Evolutionary conservation across 2,888 invertebrate species (phyloP), one percentile per base, ranked within the genome.

Genomic region (Lottia scabra): DNA sequence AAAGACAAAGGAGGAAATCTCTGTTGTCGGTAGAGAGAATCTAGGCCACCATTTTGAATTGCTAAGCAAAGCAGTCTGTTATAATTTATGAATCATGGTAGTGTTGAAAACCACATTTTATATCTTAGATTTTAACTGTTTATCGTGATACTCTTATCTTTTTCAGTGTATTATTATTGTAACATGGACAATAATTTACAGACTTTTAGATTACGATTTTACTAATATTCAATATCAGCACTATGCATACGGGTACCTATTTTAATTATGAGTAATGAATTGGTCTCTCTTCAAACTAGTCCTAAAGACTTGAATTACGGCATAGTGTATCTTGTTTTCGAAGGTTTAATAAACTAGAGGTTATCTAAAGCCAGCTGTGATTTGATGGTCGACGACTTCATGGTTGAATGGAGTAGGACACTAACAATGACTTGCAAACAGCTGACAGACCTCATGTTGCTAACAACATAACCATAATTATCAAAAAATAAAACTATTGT

Each of bases 11-110:
- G 16, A 4, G 13, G 63, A 63, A 63, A 63, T 63, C 65, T 23
- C 23, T 26, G 44, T 13, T 44, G 13, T 38, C 38, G 19, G 38
- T 43, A n/a, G n/a, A 65, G 38, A 23, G 56, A 56, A 62, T 26
- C 23, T 46, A 64, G 56, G 45, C 71, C 71, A 63, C 71, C 71
- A 71, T 71, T 67, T 71, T 71, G 71, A 71, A 71, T 71, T 56
- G 68, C 68, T 68, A 27, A 68, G 68, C 56, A 38, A 68, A 62
- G 68, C 38, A 56, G 62, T 43, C 38, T 44, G 44, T 23, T 48
- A 71, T 71, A 71, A 71, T 71, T 71, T 71, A 71, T 71, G 71
- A 68, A 68, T 68, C 56, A 68, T 56, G 56, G 56, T 27, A 56
- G 68, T 56, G 56, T 56, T 38, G 56, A 56, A 56, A 56, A 23